These are phyloP conservation scores for Zosterops lateralis DNA, from an alignment of 2,113 vertebrate genomes.

Conservation along the genomic window DNA sequence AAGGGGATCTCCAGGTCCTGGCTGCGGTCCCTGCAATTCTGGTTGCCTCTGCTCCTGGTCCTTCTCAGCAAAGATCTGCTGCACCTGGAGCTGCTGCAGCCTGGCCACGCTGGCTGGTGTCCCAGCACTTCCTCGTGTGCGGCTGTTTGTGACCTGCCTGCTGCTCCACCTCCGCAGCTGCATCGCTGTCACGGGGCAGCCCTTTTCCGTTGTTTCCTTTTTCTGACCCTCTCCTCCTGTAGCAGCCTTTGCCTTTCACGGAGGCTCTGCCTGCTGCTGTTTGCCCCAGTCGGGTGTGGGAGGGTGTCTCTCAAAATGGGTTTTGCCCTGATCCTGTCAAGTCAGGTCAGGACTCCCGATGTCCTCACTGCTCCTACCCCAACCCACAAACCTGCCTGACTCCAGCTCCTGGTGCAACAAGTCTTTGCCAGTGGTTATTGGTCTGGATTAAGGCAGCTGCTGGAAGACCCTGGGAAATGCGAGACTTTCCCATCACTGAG, in stretches of 20 bases:
- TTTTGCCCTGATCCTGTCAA: neutral
- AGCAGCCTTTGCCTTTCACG: neutral
- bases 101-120: neutral
- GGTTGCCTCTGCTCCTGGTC: neutral
- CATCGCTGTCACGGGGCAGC: neutral
- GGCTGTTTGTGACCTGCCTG: slow-evolving; percentile 32
- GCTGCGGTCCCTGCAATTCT: neutral
- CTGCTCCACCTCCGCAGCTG: slow-evolving; percentile 55
- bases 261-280: neutral
- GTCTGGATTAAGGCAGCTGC: neutral
- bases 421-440: neutral
- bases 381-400: neutral
- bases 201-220: neutral
- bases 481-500: neutral
- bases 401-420: neutral
- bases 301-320: neutral
- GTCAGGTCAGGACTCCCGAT: neutral
- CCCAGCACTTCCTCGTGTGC: neutral
- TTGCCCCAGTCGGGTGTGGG: neutral
- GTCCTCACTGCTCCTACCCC: neutral
- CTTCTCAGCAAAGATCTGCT: neutral
- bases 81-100: neutral
- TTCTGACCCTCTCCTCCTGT: neutral
- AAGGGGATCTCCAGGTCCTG: neutral
- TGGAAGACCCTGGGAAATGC: neutral